A percentile compares a stretch with the other conserved stretches of the same genome.
Conservation (phyloP, 2,888 invertebrate species). For the Calameuta idolon region DNA sequence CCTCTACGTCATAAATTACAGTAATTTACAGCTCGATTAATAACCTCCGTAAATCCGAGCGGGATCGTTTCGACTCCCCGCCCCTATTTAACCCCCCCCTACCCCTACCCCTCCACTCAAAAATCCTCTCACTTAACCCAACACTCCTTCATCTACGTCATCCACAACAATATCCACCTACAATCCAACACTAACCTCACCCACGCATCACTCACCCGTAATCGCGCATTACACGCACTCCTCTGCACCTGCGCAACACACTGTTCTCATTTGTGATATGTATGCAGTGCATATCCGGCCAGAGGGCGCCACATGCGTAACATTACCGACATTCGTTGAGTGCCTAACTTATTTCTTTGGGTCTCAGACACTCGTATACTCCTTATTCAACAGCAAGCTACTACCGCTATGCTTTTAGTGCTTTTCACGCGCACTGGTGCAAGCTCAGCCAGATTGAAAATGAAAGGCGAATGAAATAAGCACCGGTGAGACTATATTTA, state of each 20-base stretch:
- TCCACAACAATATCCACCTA: background rate
- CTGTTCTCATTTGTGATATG: background rate
- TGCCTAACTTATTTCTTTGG: background rate
- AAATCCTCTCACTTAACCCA: background rate
- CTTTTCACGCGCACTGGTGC: background rate
- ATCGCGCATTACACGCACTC: background rate
- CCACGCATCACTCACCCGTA: background rate
- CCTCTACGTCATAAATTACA: constrained; percentile 22
- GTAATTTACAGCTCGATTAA: constrained; percentile 21
- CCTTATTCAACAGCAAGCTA: background rate
- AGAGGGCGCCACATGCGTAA: background rate
- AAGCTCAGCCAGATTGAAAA: background rate
- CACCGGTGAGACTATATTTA: background rate
- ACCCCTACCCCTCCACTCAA: background rate
- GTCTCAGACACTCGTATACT: background rate
- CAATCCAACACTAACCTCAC: background rate
- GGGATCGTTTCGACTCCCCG: background rate
- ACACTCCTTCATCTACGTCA: background rate
- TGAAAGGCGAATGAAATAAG: background rate
- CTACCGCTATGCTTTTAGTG: background rate
- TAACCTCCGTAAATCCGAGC: constrained; percentile 20
- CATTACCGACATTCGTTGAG: background rate
- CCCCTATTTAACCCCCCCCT: background rate
- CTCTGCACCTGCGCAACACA: background rate
- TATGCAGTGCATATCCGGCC: background rate